Base-by-base conservation (phyloP, 2,113 vertebrate genomes). In the Campylomormyrus numenius region DNA sequence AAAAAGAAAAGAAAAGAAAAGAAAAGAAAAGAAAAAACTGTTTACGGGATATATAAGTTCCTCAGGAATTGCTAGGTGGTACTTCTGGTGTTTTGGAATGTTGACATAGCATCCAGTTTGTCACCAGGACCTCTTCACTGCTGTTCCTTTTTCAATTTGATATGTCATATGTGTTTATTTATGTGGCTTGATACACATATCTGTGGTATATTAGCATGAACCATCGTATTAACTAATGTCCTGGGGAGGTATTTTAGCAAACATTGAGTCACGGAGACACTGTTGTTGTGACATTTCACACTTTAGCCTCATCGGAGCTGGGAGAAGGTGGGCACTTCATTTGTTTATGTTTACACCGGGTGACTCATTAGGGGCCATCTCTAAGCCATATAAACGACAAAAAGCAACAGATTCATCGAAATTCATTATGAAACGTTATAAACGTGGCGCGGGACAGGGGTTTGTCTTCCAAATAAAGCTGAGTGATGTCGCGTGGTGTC, bases 181-280 rank as follows among this genome's bases (percentile, higher is more conserved):
- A 24, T 48, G 83, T 48, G 42, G 19, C n/a, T 35, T 27, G 50
- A 35, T 31, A 56, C 45, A 15, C 27, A 19, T 27, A 56, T 48
- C 49, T 87, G 27, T 35, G 50, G 85, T 53, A 35, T 50, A 49
- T 53, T 50, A 52, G 46, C 49, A 52, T 52, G 85, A 35, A 52
- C 85, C 85, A 19, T 13, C 19, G 39, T 87, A 53, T 35, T 31
- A 35, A 35, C 85, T 53, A 35, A 87, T 19, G 27, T 27, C 27
- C 11, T 35, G n/a, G 56, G 83, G 83, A 53, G 27, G n/a, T 53
- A 35, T 35, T 27, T 39, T 53, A 8, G 27, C 31, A 56, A 56
- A 87, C 27, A 87, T 10, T 53, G 85, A 87, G 48, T 52, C 95
- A 95, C 95, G 94, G 94, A 91, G 91, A 91, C 85, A 53, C 19